phyloP scores from a whole-genome alignment of 2,797 vertebrate species.

The Schizopygopsis pylzovi region DNA sequence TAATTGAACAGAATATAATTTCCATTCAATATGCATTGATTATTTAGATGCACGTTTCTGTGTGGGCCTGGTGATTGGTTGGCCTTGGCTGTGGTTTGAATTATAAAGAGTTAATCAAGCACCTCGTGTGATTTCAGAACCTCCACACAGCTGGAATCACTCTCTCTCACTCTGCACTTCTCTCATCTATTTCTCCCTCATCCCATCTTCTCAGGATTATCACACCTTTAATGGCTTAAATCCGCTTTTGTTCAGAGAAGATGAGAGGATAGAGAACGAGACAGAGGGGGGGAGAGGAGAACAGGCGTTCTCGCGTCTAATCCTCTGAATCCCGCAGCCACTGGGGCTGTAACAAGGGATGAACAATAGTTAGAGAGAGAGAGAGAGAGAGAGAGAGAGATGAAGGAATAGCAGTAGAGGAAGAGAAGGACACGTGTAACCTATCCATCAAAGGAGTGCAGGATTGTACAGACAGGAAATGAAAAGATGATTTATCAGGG shows the following conservation, averaged over 20 bases:
- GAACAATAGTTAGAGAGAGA: conserved; percentile 37
- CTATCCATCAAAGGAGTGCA: conserved; percentile 37
- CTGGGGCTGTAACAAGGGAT: conserved; percentile 29
- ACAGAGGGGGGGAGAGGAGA: conserved; percentile 17
- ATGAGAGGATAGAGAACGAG: conserved; percentile 44
- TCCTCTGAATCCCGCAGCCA: conserved; percentile 51
- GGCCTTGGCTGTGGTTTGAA: conserved; percentile 11
- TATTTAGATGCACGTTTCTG: conserved; percentile 13
- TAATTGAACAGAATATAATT: neutral
- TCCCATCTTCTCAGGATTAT: conserved; percentile 58
- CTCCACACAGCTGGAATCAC: conserved; percentile 23
- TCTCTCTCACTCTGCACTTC: conserved; percentile 8
- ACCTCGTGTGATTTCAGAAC: neutral
- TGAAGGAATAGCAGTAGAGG: conserved; percentile 42
- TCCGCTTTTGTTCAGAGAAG: conserved; percentile 57
- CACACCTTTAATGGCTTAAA: conserved; percentile 65
- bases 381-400: neutral
- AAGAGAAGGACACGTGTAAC: conserved; percentile 50
- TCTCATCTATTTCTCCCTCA: conserved; percentile 33
- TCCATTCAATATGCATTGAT: neutral
- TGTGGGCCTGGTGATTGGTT: neutral
- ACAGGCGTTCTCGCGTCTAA: conserved; percentile 46
- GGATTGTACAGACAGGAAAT: conserved; percentile 38
- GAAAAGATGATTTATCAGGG: conserved; percentile 51
- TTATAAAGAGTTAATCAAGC: conserved; percentile 9